phyloP scores from a whole-genome alignment of 2,797 vertebrate genomes.

The Karalla daura region DNA sequence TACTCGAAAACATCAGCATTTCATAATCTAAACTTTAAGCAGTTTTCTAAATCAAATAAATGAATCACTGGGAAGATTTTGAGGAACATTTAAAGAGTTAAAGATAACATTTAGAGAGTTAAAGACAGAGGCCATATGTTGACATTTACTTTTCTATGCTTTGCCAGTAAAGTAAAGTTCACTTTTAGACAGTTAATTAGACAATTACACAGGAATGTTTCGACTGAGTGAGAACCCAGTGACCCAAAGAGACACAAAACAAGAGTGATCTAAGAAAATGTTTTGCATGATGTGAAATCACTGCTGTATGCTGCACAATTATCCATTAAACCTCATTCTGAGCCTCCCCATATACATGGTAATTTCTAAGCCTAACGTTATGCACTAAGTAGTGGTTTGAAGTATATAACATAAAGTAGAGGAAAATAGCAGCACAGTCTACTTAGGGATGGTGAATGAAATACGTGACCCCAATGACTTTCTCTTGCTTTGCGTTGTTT shows the following conservation, averaged over 20 bases:
- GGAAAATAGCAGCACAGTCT: not conserved
- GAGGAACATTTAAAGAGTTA: no score
- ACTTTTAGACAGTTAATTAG: no score
- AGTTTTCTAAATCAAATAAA: no score
- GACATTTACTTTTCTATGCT: conserved; percentile 33
- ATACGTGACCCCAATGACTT: not conserved
- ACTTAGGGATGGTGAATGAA: not conserved
- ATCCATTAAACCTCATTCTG: not conserved
- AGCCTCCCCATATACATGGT: not conserved
- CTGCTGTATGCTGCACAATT: not conserved
- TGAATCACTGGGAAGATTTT: no score
- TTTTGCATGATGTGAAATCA: not conserved
- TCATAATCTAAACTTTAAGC: no score
- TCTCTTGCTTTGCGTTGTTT: not conserved
- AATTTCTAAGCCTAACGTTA: not conserved
- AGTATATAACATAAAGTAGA: conserved; percentile 13
- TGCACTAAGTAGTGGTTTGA: conserved; percentile 11
- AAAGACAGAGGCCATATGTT: no score
- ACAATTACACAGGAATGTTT: not conserved
- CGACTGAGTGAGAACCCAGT: not conserved
- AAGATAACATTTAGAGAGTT: no score
- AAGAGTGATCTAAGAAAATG: not conserved
- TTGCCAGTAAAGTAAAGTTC: no score
- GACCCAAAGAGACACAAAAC: not conserved
- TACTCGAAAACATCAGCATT: no score